These are phyloP conservation scores for Steatornis caripensis DNA, from an alignment of 2,113 vertebrate genomes.

Conservation along the genomic window DNA sequence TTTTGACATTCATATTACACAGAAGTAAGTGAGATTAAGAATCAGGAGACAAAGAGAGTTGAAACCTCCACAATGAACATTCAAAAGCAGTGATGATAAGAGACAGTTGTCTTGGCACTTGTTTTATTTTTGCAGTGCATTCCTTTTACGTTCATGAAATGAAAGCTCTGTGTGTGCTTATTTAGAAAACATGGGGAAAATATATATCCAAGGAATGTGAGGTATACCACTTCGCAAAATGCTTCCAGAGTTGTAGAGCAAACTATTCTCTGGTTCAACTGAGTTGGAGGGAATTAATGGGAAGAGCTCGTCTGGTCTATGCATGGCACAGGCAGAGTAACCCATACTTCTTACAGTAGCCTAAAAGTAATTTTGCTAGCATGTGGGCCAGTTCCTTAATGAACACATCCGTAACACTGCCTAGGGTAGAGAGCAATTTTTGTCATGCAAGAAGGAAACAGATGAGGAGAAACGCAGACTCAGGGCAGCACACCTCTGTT, in stretches of 20 bases:
- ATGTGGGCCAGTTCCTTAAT: not conserved
- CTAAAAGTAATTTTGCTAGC: not conserved
- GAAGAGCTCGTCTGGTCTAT: not conserved
- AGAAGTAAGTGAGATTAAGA: not conserved
- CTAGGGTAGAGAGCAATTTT: not conserved
- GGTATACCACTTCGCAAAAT: not conserved
- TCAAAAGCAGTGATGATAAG: not conserved
- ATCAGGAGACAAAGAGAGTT: not conserved
- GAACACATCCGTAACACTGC: not conserved
- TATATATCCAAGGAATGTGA: not conserved
- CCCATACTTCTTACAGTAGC: not conserved
- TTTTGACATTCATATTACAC: not conserved
- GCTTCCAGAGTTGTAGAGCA: not conserved
- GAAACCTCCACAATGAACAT: not conserved
- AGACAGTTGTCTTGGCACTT: not conserved
- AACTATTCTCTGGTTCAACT: not conserved
- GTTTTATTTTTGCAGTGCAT: not conserved
- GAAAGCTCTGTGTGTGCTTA: not conserved
- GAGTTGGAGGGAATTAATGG: not conserved
- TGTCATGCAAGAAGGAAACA: not conserved
- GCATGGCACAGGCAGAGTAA: not conserved
- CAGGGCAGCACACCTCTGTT: not conserved
- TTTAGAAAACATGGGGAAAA: not conserved
- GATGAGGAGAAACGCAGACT: not conserved
- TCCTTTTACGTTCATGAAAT: not conserved